These are phyloP conservation scores for Calyptommatus sinebrachiatus DNA, from an alignment of 2,113 vertebrate species.

Conservation along the genomic window DNA sequence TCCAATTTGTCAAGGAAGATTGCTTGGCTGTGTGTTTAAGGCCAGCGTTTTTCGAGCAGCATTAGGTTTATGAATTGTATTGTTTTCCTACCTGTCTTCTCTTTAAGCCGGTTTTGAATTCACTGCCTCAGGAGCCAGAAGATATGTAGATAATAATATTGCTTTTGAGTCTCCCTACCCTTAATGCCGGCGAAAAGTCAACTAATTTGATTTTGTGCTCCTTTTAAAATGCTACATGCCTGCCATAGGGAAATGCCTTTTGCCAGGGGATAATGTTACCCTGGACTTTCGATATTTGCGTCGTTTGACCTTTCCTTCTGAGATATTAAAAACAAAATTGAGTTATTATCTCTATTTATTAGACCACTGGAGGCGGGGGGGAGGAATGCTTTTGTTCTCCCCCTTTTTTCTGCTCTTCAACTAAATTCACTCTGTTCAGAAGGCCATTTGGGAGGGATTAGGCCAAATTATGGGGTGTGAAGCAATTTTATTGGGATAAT, in stretches of 20 bases:
- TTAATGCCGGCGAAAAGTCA: conserved; percentile 44
- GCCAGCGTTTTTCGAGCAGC: neutral
- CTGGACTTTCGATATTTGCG: conserved; percentile 53
- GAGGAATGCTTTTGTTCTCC: conserved; percentile 9
- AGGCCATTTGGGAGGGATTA: conserved; percentile 32
- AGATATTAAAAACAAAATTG: conserved; percentile 65
- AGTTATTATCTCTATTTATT: conserved; percentile 60
- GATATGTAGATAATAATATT: conserved; percentile 42
- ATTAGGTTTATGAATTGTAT: neutral
- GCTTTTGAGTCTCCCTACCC: conserved; percentile 30
- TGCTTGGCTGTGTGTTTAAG: neutral
- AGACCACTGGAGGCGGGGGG: conserved; percentile 48
- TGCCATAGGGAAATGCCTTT: conserved; percentile 56
- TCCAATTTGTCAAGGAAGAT: conserved; percentile 8
- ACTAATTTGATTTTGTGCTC: conserved; percentile 62
- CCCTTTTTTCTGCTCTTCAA: neutral
- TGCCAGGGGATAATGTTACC: conserved; percentile 37
- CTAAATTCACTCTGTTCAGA: conserved; percentile 18
- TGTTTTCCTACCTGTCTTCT: conserved; percentile 33
- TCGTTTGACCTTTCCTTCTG: conserved; percentile 60
- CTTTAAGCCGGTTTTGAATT: conserved; percentile 33
- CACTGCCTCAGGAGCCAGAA: conserved; percentile 16
- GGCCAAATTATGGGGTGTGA: conserved; percentile 36
- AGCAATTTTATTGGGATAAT: conserved; percentile 34
- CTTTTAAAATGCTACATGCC: conserved; percentile 45